Percentiles rank a stretch among this genome's conserved stretches.
phyloP scores from a whole-genome alignment of 2,888 invertebrate species.

The Sycophila texana region DNA sequence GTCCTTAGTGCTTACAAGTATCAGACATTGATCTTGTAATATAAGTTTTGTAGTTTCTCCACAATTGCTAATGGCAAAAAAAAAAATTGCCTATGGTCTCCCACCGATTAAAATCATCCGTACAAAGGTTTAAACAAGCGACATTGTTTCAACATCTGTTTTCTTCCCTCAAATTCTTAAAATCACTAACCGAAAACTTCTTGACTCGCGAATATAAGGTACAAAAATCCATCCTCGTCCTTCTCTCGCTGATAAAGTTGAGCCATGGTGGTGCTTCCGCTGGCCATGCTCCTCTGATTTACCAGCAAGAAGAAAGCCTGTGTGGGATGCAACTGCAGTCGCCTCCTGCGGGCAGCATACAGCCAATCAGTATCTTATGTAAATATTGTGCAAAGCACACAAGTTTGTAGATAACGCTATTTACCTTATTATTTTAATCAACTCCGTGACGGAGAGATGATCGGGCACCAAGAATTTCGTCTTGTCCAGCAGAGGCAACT shows the following conservation, averaged over 20 bases:
- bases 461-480: constrained; percentile 92
- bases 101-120: background rate
- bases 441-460: constrained; percentile 92
- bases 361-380: background rate
- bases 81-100: constrained; percentile 23
- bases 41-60: constrained; percentile 8
- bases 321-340: constrained; percentile 80
- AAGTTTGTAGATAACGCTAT: background rate
- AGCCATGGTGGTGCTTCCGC: constrained; percentile 87
- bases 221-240: constrained; percentile 90
- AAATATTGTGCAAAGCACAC: background rate
- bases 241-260: constrained; percentile 87
- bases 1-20: constrained; percentile 6
- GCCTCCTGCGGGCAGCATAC: constrained; percentile 74
- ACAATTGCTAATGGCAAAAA: constrained; percentile 8
- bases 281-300: constrained; percentile 88
- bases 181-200: constrained; percentile 85
- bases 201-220: constrained; percentile 92
- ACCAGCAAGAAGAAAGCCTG: constrained; percentile 90
- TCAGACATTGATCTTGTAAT: background rate
- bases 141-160: background rate
- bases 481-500: constrained; percentile 87
- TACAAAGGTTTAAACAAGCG: constrained; percentile 10
- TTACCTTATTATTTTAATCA: constrained; percentile 89
- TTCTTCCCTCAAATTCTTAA: background rate